Base-by-base conservation (phyloP, 23 tunicate species). In the Halocynthia roretzi region DNA sequence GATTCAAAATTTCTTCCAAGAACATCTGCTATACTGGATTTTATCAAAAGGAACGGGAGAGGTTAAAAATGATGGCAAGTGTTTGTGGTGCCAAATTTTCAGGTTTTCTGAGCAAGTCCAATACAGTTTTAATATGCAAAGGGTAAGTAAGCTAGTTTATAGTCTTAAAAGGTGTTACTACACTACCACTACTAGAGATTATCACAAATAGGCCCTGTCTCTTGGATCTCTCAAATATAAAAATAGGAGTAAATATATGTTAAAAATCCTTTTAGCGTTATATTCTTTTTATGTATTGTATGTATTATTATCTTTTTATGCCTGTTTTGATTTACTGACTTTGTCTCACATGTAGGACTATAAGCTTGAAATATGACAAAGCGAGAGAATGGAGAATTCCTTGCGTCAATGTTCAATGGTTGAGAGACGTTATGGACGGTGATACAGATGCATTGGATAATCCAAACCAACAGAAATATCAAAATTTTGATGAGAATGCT, bases 361-460 rank as follows among this genome's bases (percentile, higher is more conserved):
- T 54, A 8, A 81, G 96, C 63, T 51, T 83, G 51, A 92, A 92
- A 62, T 73, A 77, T 72, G 76, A 74, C 20, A 92, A 92, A 62
- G 98, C 98, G 8, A 54, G 61, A 62, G 85, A 88, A 18, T 92
- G 98, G 98, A 48, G 56, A 8, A 68, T 92, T 17, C 84, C 92
- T 44, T 86, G 91, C 56, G 82, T 82, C 7, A 77, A 75, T 52
- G 54, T 75, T n/a, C 71, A 54, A n/a, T 92, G 98, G 98, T 55
- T 92, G 78, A 84, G 98, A 7, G 98, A 92, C 61, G 66, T 86
- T 2, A 17, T 92, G 70, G 85, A 77, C 50, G 68, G 85, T 56
- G 89, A 84, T 56, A 52, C 77, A 6, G 66, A 61, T 21, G 49
- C 80, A 6, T 52, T 74, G 22, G 50, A 70, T 21, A 81, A 83